Conservation (phyloP, 1,140 invertebrate species). For the Homalodisca vitripennis region DNA sequence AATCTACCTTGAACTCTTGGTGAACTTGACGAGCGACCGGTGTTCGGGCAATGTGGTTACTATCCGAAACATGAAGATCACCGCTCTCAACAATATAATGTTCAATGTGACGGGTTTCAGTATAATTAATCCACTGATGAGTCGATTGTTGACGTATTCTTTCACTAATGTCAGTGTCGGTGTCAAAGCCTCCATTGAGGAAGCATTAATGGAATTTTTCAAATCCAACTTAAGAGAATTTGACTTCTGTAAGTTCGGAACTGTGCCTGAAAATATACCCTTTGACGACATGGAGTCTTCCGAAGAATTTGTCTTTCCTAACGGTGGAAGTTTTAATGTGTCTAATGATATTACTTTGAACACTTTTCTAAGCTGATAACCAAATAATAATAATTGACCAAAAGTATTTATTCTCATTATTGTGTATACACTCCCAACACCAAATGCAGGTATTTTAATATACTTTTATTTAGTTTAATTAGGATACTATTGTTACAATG, state of each 20-base stretch:
- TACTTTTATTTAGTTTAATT: too few species aligned
- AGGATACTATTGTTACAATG: too few species aligned
- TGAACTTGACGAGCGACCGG: slow-evolving; percentile 1
- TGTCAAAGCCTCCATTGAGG: background rate
- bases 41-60: background rate
- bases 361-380: too few species aligned
- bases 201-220: background rate
- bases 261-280: background rate
- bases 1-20: background rate
- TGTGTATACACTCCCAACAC: too few species aligned
- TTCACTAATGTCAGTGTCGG: background rate
- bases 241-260: slow-evolving; percentile 13
- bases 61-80: background rate
- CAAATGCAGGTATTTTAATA: too few species aligned
- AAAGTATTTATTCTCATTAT: too few species aligned
- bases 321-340: too few species aligned
- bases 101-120: background rate
- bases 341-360: too few species aligned
- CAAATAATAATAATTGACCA: too few species aligned
- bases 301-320: too few species aligned
- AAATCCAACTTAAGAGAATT: background rate
- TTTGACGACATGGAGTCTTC: background rate
- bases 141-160: background rate
- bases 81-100: background rate
- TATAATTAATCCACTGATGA: background rate